Evolutionary conservation across 2,888 invertebrate genomes (phyloP), one percentile per base, ranked within the genome.

Genomic region (Volucella inanis): DNA sequence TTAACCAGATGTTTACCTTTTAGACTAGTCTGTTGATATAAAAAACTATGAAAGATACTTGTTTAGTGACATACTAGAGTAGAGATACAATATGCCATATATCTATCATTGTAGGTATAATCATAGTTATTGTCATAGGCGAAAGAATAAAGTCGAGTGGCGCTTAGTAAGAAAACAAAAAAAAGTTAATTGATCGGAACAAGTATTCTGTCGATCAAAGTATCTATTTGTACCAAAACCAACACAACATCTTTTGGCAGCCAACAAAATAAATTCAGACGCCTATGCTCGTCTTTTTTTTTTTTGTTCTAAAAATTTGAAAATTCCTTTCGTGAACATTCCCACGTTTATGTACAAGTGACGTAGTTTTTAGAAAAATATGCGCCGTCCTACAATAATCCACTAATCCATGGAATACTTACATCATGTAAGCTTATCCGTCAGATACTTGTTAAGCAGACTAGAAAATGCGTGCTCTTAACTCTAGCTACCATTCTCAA

Each of bases 1-100:
- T n/a, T 18, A 12, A 50, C 49, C 62, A 84, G 75, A 79, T 84
- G 81, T 76, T 77, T 76, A 76, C 52, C 59, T 76, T 61, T 15
- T 2, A 31, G 31, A 31, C 31, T 31, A 31, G 31, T 2, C 6
- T 31, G 4, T 31, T 6, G 31, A 31, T 31, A 6, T 22, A 22
- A 3, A 22, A 22, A 22, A 2, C 22, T 22, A 22, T 31, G 6
- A 31, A 31, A 41, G 41, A 59, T 38, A 41, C 57, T 59, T 57
- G 57, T 57, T 57, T 14, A 38, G 38, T 38, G 39, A 39, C 57
- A 14, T 38, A 57, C 57, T 14, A 14, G 14, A 39, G 10, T 9
- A 39, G 45, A n/a, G n/a, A 45, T 45, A 45, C 31, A n/a, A 45
- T 45, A 10, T 4, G 8, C 4, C 12, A 45, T 12, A 45, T 12